These are phyloP conservation scores for Anguilla megastoma DNA, from an alignment of 2,797 vertebrate species.

Conservation along the genomic window DNA sequence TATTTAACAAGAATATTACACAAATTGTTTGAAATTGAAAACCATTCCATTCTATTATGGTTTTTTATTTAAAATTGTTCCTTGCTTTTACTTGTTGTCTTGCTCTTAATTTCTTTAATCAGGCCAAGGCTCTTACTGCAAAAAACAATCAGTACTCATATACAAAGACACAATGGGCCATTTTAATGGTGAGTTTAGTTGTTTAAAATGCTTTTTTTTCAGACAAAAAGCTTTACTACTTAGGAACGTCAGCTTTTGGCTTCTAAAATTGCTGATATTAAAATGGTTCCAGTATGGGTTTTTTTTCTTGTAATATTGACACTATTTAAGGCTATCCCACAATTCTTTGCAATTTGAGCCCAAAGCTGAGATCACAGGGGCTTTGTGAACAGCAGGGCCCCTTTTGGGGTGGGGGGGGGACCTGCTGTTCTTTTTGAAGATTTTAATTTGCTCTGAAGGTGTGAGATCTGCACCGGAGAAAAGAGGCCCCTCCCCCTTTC, in stretches of 20 bases:
- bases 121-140: neutral
- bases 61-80: neutral
- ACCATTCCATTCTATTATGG: neutral
- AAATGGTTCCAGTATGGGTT: neutral
- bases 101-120: neutral
- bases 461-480: slow-evolving; percentile 7
- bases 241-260: neutral
- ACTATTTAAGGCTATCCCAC: neutral
- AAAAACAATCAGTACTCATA: neutral
- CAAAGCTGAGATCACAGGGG: neutral
- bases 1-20: neutral
- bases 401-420: neutral
- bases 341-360: neutral
- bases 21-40: neutral
- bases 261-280: neutral
- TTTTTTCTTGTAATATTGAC: neutral
- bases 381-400: neutral
- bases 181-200: neutral
- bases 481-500: neutral
- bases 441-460: slow-evolving; percentile 2
- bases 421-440: neutral
- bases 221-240: neutral
- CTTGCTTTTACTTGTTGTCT: neutral
- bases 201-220: neutral
- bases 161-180: neutral